A percentile compares a stretch with the other conserved stretches of the same genome.
Conservation (phyloP, 2,113 vertebrate species). For the Clarias macrocephalus region DNA sequence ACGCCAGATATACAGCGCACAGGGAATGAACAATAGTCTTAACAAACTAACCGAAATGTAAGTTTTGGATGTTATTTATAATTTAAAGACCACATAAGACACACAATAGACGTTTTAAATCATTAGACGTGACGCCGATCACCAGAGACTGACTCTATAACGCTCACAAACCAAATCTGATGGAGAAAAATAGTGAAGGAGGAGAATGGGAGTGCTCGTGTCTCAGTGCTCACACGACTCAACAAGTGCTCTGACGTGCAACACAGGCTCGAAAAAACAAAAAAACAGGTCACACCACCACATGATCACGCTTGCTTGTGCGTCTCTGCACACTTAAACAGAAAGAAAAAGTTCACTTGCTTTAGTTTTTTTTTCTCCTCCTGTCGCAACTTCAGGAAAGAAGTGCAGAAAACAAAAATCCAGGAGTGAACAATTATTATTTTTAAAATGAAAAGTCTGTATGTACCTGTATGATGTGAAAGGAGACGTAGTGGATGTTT, state of each 20-base stretch:
- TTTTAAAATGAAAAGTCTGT: no score
- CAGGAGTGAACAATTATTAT: not conserved
- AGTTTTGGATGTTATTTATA: not conserved
- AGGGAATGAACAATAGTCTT: no score
- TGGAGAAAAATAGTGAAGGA: no score
- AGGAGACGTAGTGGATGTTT: slow-evolving; percentile 91
- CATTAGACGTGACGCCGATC: not conserved
- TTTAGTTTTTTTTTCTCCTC: not conserved
- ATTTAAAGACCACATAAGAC: no score
- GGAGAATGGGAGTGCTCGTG: not conserved
- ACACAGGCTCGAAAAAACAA: no score
- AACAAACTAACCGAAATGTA: no score
- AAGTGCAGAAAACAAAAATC: no score
- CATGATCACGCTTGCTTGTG: no score
- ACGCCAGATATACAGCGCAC: no score
- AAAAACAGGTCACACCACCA: no score
- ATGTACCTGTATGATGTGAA: slow-evolving; percentile 87
- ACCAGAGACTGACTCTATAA: no score
- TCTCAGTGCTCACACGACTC: not conserved
- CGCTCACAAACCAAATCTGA: no score
- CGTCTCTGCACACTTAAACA: not conserved
- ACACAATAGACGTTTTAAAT: not conserved
- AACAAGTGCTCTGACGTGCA: not conserved
- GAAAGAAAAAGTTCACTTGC: not conserved
- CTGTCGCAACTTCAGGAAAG: not conserved